These are phyloP conservation scores for Lottia gigantea DNA, from an alignment of 2,888 invertebrate genomes.

Conservation along the genomic window DNA sequence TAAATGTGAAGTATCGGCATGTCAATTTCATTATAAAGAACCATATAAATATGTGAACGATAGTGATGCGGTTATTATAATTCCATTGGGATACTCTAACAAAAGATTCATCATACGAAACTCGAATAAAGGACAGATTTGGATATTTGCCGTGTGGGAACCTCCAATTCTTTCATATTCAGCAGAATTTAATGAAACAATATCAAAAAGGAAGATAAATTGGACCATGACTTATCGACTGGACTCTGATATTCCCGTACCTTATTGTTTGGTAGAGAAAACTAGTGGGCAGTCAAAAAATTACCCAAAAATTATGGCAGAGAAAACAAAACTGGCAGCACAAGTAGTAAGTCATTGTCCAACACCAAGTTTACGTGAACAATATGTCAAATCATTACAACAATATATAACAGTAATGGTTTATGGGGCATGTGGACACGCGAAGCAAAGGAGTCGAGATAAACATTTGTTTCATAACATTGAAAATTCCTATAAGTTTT, in stretches of 20 bases:
- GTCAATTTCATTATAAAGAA: background rate
- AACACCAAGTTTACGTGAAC: constrained; percentile 32
- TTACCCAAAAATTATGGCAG: constrained; percentile 19
- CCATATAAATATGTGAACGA: background rate
- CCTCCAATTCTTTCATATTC: background rate
- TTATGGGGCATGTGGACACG: constrained; percentile 36
- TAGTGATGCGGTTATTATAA: background rate
- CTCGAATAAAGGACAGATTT: background rate
- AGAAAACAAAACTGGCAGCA: constrained; percentile 30
- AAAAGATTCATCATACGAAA: background rate
- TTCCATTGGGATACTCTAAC: background rate
- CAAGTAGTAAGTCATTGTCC: constrained; percentile 46
- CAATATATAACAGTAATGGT: constrained; percentile 33
- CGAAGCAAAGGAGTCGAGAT: background rate
- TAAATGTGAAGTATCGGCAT: background rate
- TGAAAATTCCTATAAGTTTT: constrained; percentile 49
- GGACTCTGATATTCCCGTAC: constrained; percentile 17
- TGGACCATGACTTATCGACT: constrained; percentile 23
- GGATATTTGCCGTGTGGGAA: constrained; percentile 11
- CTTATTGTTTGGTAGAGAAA: constrained; percentile 9
- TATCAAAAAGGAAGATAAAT: constrained; percentile 18
- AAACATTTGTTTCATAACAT: constrained; percentile 6
- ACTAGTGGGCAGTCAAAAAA: background rate
- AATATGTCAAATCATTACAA: constrained; percentile 30
- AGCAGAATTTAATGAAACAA: background rate